Evolutionary conservation across 1,140 invertebrate genomes (phyloP).

Genomic region (Bombus superbus): DNA sequence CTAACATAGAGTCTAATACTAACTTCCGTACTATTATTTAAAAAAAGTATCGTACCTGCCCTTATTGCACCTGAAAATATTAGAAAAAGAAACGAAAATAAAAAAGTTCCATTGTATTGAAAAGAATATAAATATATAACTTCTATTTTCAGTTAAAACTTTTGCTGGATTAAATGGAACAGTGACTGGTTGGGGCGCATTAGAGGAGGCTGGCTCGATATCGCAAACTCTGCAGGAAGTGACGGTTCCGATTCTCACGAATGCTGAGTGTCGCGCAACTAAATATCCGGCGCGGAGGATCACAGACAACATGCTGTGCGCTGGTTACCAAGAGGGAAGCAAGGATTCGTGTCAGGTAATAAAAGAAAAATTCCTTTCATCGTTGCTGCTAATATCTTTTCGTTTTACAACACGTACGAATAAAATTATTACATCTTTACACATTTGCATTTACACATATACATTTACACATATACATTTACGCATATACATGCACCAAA

Average conservation of each 20-base stretch:
- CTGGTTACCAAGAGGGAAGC: slow-evolving; percentile 88
- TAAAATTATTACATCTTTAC: slow-evolving; percentile 2
- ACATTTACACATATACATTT: background rate
- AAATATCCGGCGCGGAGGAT: slow-evolving; percentile 88
- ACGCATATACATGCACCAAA: background rate
- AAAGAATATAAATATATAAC: background rate
- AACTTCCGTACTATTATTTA: too few relatives aligned
- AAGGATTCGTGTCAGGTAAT: slow-evolving; percentile 90
- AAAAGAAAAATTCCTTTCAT: background rate
- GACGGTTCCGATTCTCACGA: slow-evolving; percentile 88
- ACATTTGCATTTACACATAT: slow-evolving; percentile 1
- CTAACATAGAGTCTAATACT: too few relatives aligned
- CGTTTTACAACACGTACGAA: background rate
- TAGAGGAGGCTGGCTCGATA: slow-evolving; percentile 82
- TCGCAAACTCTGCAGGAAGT: slow-evolving; percentile 85
- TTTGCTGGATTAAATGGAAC: slow-evolving; percentile 82
- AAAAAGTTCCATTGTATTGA: too few relatives aligned
- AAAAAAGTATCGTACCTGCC: too few relatives aligned
- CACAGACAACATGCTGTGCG: slow-evolving; percentile 94
- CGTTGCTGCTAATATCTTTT: background rate
- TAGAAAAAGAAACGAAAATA: too few relatives aligned
- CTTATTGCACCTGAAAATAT: background rate
- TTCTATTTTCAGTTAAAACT: slow-evolving; percentile 72
- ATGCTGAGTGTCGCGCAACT: slow-evolving; percentile 86
- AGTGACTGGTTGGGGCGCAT: slow-evolving; percentile 88